phyloP scores from a whole-genome alignment of 2,113 vertebrate species.

The Rafetus swinhoei region DNA sequence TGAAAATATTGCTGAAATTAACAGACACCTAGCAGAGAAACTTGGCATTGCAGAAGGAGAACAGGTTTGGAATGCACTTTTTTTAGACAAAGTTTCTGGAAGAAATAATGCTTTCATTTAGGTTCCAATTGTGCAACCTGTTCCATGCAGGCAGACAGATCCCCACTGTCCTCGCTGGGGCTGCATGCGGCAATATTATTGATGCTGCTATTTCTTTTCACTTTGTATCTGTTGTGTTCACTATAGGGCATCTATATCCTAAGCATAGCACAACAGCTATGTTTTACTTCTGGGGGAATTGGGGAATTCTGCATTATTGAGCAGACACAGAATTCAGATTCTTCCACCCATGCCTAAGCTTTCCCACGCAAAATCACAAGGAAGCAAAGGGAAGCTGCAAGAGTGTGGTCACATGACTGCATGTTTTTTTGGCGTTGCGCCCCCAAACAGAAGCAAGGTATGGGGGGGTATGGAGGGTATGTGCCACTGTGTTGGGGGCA shows the following conservation, averaged over 20 bases:
- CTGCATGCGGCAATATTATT: background rate
- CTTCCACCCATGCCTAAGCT: no score
- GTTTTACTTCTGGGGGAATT: no score
- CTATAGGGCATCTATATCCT: background rate
- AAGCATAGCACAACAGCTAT: background rate
- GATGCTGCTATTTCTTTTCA: background rate
- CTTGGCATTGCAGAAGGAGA: slow-evolving; percentile 89
- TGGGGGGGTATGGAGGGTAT: no score
- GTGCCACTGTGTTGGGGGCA: no score
- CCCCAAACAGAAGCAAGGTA: no score
- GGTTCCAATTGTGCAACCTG: background rate
- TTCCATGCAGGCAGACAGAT: background rate
- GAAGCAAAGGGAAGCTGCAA: no score
- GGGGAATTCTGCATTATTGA: no score
- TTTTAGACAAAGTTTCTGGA: background rate
- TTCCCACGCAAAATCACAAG: no score
- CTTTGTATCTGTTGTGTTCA: background rate
- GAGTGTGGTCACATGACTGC: no score
- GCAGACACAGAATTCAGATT: no score
- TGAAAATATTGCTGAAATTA: slow-evolving; percentile 86
- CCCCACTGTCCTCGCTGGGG: background rate
- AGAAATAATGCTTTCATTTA: background rate
- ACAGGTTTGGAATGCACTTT: slow-evolving; percentile 80
- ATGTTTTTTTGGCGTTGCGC: no score
- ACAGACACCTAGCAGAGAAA: slow-evolving; percentile 89